Evolutionary conservation across 2,797 vertebrate species (phyloP).

Genomic region (Myotis daubentonii): DNA sequence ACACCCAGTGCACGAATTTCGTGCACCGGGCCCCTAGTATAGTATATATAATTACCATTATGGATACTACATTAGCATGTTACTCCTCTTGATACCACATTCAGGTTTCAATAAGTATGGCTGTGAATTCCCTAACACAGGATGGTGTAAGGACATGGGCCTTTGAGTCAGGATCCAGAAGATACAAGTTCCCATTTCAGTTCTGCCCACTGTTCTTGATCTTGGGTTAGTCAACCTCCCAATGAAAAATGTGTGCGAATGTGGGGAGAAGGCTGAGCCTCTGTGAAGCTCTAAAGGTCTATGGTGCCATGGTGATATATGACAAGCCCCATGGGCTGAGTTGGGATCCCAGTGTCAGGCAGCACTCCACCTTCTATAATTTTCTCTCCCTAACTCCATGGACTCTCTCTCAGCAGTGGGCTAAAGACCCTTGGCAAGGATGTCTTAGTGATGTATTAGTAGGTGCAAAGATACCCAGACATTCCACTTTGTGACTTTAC

Average conservation of each 20-base stretch:
- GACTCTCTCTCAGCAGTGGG: background rate
- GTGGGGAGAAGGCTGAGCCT: background rate
- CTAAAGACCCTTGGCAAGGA: background rate
- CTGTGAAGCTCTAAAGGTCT: background rate
- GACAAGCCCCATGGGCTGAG: background rate
- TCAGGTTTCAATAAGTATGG: background rate
- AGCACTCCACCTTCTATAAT: background rate
- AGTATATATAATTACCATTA: background rate
- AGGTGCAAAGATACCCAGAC: background rate
- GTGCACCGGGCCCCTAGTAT: no score
- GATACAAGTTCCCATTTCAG: background rate
- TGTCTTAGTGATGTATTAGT: background rate
- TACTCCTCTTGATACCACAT: background rate
- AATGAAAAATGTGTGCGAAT: background rate
- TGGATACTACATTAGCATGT: no score
- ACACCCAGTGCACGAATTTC: no score
- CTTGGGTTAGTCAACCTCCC: background rate
- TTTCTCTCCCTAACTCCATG: background rate
- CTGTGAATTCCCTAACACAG: background rate
- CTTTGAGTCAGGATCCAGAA: background rate
- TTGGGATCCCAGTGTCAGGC: background rate
- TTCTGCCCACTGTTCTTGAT: background rate
- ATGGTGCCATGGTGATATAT: rapidly evolving
- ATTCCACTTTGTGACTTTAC: background rate
- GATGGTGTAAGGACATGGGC: background rate